Conservation (phyloP, 37 sponge, comb jelly and placozoan genomes). For the Axinella damicornis region DNA sequence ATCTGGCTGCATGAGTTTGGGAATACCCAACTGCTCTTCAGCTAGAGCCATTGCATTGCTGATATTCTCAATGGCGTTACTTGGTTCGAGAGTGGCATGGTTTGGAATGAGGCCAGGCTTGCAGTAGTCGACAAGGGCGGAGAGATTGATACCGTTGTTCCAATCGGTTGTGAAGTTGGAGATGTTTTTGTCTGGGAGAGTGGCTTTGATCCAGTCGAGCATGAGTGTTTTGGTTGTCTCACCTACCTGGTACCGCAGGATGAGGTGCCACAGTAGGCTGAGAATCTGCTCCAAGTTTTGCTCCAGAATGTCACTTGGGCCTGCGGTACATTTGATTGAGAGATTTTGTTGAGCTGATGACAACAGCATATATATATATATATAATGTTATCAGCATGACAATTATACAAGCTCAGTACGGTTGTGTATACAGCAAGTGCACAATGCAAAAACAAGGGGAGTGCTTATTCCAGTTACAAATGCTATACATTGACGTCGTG, state of each 20-base stretch:
- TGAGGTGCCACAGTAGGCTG: conserved; percentile 73
- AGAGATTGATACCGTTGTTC: conserved; percentile 71
- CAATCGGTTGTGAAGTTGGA: conserved; percentile 78
- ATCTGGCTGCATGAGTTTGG: conserved; percentile 56
- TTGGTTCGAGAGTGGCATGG: conserved; percentile 39
- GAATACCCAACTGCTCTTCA: conserved; percentile 70
- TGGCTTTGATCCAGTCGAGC: conserved; percentile 65
- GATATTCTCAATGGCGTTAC: conserved; percentile 56
- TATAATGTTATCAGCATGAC: too few relatives aligned
- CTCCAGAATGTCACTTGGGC: conserved; percentile 57
- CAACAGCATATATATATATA: too few relatives aligned
- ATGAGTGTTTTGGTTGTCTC: conserved; percentile 18
- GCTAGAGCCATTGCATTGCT: conserved; percentile 74
- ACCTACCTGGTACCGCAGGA: conserved; percentile 60
- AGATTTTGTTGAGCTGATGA: too few relatives aligned
- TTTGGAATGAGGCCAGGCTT: conserved; percentile 75
- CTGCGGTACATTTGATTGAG: too few relatives aligned
- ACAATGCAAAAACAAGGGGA: too few relatives aligned
- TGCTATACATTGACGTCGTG: too few relatives aligned
- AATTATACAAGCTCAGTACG: too few relatives aligned
- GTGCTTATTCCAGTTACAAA: too few relatives aligned
- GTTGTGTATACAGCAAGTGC: too few relatives aligned
- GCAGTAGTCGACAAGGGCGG: conserved; percentile 72
- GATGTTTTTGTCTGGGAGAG: conserved; percentile 53
- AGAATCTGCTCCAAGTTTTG: conserved; percentile 62